Evolutionary conservation across 2,797 vertebrate genomes (phyloP).

Genomic region (Sebastes minor): DNA sequence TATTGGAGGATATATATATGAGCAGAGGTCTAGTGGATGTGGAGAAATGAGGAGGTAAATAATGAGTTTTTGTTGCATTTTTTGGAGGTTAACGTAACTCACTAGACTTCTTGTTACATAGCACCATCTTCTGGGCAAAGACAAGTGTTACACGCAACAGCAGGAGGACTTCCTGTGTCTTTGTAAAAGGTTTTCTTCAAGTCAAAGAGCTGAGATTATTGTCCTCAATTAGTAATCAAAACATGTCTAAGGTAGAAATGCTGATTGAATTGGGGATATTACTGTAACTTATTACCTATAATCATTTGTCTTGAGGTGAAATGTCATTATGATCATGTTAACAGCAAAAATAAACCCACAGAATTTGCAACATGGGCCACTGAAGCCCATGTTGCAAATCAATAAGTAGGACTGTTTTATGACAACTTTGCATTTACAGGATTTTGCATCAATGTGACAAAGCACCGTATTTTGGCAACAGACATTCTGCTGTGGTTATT

Average conservation of each 20-base stretch:
- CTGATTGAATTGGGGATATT: not conserved
- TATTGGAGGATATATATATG: not conserved
- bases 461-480: not conserved
- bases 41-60: not conserved
- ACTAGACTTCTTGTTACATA: not conserved
- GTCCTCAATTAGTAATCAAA: not conserved
- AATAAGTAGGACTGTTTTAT: not conserved
- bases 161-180: not conserved
- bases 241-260: not conserved
- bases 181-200: not conserved
- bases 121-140: slow-evolving; percentile 65
- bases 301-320: not conserved
- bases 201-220: not conserved
- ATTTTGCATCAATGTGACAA: not conserved
- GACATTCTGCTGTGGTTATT: not conserved
- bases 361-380: not conserved
- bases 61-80: not conserved
- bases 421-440: not conserved
- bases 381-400: not conserved
- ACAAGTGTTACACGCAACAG: not conserved
- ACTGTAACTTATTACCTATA: too few species aligned
- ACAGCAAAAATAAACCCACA: not conserved
- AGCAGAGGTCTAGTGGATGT: not conserved
- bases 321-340: not conserved
- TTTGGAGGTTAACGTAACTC: too few species aligned